A percentile compares a stretch with the other conserved stretches of the same genome.
phyloP scores from a whole-genome alignment of 2,888 invertebrate species.

The Cactoblastis cactorum region DNA sequence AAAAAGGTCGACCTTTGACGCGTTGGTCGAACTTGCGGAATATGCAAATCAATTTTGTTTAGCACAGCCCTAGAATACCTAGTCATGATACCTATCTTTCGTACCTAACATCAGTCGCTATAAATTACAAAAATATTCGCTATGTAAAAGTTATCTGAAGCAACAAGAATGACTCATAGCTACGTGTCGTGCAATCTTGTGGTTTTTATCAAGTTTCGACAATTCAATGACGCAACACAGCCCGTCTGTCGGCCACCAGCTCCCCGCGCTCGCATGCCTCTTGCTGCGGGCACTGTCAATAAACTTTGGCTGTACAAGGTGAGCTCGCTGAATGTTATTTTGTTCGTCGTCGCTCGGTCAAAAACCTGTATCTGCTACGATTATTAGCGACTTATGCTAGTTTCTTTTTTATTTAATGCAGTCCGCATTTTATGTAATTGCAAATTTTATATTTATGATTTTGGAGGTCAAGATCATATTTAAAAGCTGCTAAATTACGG shows the following conservation, averaged over 20 bases:
- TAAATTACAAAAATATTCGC: not conserved
- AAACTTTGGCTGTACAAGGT: slow-evolving; percentile 70
- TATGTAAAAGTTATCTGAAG: not conserved
- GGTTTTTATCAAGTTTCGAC: slow-evolving; percentile 52
- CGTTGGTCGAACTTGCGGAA: no score
- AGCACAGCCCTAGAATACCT: no score
- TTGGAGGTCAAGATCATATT: slow-evolving; percentile 56
- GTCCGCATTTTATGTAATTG: slow-evolving; percentile 15
- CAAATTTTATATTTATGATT: slow-evolving; percentile 21
- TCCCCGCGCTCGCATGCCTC: slow-evolving; percentile 33
- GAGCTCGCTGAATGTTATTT: slow-evolving; percentile 56
- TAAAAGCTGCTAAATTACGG: slow-evolving; percentile 46
- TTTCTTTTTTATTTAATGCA: not conserved
- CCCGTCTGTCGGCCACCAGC: slow-evolving; percentile 45
- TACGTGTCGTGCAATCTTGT: slow-evolving; percentile 41
- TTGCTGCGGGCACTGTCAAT: slow-evolving; percentile 68
- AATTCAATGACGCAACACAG: slow-evolving; percentile 69
- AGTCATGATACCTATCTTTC: no score
- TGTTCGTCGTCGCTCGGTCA: slow-evolving; percentile 43
- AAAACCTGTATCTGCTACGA: slow-evolving; percentile 31
- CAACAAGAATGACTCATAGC: slow-evolving; percentile 42
- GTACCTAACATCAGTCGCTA: no score
- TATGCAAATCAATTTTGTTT: no score
- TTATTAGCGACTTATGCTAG: not conserved
- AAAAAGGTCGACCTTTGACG: no score